Evolutionary conservation across 2,888 invertebrate genomes (phyloP).

Genomic region (Tolmerus cingulatus): DNA sequence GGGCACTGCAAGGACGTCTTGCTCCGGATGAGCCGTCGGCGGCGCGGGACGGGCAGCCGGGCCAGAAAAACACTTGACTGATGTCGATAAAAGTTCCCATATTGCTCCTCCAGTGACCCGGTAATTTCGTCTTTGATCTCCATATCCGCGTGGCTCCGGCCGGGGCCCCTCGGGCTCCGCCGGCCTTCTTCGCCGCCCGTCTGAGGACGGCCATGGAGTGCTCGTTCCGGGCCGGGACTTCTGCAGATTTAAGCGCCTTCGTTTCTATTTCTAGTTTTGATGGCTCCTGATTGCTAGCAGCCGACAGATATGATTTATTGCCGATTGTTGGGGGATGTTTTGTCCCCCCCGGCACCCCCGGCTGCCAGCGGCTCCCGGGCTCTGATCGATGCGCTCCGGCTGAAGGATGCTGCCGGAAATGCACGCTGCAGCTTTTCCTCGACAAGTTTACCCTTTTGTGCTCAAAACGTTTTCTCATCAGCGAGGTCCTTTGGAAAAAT

Average conservation of each 20-base stretch:
- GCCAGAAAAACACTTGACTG: not conserved
- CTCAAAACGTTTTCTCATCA: not conserved
- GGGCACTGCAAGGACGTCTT: not conserved
- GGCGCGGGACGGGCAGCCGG: not conserved
- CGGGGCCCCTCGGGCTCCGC: not conserved
- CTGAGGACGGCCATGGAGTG: not conserved
- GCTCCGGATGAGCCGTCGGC: not conserved
- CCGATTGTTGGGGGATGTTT: not conserved
- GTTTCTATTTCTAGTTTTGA: slow-evolving; percentile 7
- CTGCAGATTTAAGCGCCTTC: slow-evolving; percentile 16
- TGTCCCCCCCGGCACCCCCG: not conserved
- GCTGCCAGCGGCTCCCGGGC: not conserved
- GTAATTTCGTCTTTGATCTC: not conserved
- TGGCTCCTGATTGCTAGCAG: not conserved
- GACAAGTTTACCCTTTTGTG: not conserved
- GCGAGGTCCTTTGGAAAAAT: not conserved
- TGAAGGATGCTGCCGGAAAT: not conserved
- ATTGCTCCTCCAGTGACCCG: not conserved
- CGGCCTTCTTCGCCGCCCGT: not conserved
- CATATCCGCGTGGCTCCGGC: not conserved
- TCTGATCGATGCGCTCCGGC: not conserved
- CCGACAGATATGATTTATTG: slow-evolving; percentile 4
- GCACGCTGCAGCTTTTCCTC: not conserved
- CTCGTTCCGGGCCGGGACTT: not conserved
- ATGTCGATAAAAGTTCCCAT: slow-evolving; percentile 20